Evolutionary conservation across 2,113 vertebrate genomes (phyloP), one percentile per base, ranked within the genome.

Genomic region (Rana temporaria): DNA sequence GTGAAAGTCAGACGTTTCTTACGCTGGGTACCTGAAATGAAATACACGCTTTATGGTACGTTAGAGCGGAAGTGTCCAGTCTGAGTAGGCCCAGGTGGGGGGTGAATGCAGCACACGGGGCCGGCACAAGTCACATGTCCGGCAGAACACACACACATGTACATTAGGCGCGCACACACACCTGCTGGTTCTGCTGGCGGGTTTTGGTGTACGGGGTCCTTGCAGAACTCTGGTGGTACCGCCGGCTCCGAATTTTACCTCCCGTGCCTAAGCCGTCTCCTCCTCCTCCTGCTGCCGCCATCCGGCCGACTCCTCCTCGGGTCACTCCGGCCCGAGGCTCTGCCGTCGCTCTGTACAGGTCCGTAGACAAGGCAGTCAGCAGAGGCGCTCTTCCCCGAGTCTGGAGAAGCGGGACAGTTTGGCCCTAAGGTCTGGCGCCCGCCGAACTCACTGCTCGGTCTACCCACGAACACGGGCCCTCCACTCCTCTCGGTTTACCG

Each of bases 171-270:
- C 42, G 42, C 19, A 34, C 66, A 69, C 19, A 17, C 12, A 75
- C 72, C 70, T 68, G 67, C 52, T 62, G 77, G 16, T 17, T 16
- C 5, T 56, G 67, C 3, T 52, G 76, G 4, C 77, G 83, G 79
- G 59, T 79, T 64, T 78, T 83, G 32, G 71, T 77, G 63, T 86
- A 86, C 3, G 85, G 85, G 15, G 81, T 16, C 48, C 81, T 83
- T 22, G 60, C 84, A 4, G 74, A 65, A 24, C 80, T 79, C 18
- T 72, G 56, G 55, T 86, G 85, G 18, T 85, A 82, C 32, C 85
- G 52, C 42, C 81, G 69, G 48, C 55, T 85, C 30, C 85, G 74
- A 57, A 86, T 86, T 69, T 86, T 86, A 17, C 85, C 85, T 4
- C 85, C 85, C 4, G 72, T 57, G 3, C 78, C 85, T 1, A 71